Base-by-base conservation (phyloP, 2,888 invertebrate genomes). In the Caenorhabditis uteleia region DNA sequence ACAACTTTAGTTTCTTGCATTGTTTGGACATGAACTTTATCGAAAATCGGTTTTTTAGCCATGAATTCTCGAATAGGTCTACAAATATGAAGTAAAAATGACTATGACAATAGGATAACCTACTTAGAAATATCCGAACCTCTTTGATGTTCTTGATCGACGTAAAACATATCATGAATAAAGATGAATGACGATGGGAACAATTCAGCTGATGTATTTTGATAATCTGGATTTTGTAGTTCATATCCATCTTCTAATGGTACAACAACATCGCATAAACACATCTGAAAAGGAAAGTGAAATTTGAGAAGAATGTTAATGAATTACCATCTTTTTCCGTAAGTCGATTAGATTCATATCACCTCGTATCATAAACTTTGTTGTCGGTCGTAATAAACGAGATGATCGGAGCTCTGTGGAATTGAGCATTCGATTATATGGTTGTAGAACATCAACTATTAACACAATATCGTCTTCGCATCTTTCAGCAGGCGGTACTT, bases 11-110 rank as follows among this genome's bases (percentile, higher is more conserved):
- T 48, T 27, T 48, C 62, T 10, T 40, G 44, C 62, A 75, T 70
- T 14, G 44, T 27, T 10, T 48, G 16, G 1, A 45, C 44, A 3
- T 56, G 45, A 0, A 68, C 61, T 2, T 48, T 46, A 25, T 68
- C 70, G 50, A 67, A 72, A 33, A 62, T 64, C n/a, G 48, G n/a
- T 42, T 58, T 56, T 33, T 55, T 38, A 7, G 48, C 20, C 75
- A 75, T 72, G 46, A 70, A 75, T 3, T 70, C 58, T 4, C 75
- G 64, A 10, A 73, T 73, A 8, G 72, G 72, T 16, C 74, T 74
- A 48, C 8, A 68, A 62, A 25, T 12, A 2, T 14, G 25, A 23
- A 27, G 21, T 14, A 23, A 18, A n/a, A n/a, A n/a, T n/a, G n/a
- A n/a, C 36, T 27, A 10, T 40, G 7, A 27, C n/a, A 23, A 45